Evolutionary conservation across 2,113 vertebrate species (phyloP), one percentile per base, ranked within the genome.

Genomic region (Tachuris rubrigastra): DNA sequence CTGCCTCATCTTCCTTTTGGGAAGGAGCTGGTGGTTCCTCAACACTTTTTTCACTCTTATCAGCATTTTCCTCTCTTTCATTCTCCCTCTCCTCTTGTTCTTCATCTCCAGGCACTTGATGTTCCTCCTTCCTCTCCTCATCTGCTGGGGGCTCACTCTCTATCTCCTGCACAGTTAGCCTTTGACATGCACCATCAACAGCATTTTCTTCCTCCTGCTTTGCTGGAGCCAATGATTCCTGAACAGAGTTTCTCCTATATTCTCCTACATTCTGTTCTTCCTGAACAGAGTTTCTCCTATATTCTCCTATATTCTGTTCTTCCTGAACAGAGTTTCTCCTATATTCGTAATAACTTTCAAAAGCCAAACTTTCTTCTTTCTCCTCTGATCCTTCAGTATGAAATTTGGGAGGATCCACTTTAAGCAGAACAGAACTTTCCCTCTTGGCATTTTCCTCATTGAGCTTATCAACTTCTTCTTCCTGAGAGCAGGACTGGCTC

Each of bases 401-500:
- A 92, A 94, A 90, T 44, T 67, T 62, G 19, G 60, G 31, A 47
- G 82, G 42, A 93, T 69, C 92, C 42, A 53, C 93, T 31, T 93
- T 93, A 86, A 87, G 77, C 30, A 90, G 74, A 88, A 96, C 80
- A 3, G 88, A 46, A 25, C 80, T 97, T 82, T 97, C 98, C 90
- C 96, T 97, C 91, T 98, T 97, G 0, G 94, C 35, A 97, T 99
- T 99, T 98, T 99, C 98, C 91, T 98, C 93, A 97, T 99, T 99
- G 94, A 98, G 98, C 58, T 98, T 97, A 79, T 98, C 97, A 78
- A 99, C 89, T 37, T 98, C 97, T 87, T 96, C 93, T 92, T 97
- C 93, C 69, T 98, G 98, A 44, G 97, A 96, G 62, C 65, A 96
- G 13, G 96, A 95, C 39, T 98, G 98, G 50, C 96, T 98, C 90